These are phyloP conservation scores for Erpornis zantholeuca DNA, from an alignment of 2,113 vertebrate genomes.

Conservation along the genomic window DNA sequence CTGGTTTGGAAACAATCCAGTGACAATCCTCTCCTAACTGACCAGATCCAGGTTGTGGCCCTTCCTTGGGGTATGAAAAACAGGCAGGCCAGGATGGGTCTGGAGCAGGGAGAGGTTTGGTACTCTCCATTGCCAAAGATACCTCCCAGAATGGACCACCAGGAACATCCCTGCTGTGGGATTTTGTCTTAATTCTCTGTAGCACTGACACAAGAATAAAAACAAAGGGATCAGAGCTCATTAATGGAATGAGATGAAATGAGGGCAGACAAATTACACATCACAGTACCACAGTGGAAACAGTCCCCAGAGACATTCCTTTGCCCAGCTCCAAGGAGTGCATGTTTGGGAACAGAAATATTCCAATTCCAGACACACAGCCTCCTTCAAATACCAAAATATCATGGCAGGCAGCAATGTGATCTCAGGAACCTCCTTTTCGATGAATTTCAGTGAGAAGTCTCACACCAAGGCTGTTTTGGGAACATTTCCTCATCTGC, in stretches of 20 bases:
- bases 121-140: neutral
- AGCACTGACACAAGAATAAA: neutral
- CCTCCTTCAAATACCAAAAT: neutral
- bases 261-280: neutral
- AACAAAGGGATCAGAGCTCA: neutral
- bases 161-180: fast-evolving
- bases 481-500: neutral
- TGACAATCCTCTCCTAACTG: neutral
- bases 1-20: neutral
- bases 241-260: neutral
- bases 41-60: neutral
- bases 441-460: neutral
- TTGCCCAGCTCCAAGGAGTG: neutral
- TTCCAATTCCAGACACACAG: neutral
- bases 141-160: neutral
- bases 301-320: neutral
- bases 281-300: neutral
- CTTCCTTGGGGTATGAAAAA: neutral
- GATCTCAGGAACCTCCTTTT: neutral
- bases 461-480: neutral
- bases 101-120: neutral
- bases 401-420: neutral
- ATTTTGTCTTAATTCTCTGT: neutral
- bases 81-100: neutral
- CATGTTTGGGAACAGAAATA: neutral